phyloP scores from a whole-genome alignment of 2,888 invertebrate species.

The Synergus gifuensis region DNA sequence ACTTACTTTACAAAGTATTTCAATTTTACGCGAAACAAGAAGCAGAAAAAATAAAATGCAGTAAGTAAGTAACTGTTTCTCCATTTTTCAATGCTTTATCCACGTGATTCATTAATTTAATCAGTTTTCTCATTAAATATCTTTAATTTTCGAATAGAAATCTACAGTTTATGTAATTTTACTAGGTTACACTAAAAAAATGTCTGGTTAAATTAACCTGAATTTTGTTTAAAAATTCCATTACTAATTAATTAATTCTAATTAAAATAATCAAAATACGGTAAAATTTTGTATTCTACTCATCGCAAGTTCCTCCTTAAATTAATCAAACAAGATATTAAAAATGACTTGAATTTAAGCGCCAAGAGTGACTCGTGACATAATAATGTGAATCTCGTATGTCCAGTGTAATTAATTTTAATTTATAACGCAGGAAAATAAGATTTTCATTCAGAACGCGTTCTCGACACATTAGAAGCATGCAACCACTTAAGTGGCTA shows the following conservation, averaged over 20 bases:
- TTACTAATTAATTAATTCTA: too few relatives aligned
- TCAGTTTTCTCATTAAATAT: too few relatives aligned
- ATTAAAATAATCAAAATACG: too few relatives aligned
- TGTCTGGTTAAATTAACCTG: too few relatives aligned
- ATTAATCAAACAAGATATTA: neutral
- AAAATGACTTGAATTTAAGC: neutral
- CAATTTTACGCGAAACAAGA: neutral
- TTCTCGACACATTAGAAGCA: constrained; percentile 27
- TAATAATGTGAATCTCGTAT: neutral
- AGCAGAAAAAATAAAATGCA: neutral
- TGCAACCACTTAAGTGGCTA: constrained; percentile 21
- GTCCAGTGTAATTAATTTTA: neutral
- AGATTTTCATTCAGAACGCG: constrained; percentile 26
- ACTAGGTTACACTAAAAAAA: too few relatives aligned
- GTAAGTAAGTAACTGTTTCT: neutral
- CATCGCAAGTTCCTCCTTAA: too few relatives aligned
- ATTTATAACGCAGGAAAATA: constrained; percentile 11
- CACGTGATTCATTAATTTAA: too few relatives aligned
- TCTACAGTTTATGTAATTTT: too few relatives aligned
- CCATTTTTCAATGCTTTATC: too few relatives aligned
- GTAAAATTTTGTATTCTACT: too few relatives aligned
- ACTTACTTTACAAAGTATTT: constrained; percentile 8
- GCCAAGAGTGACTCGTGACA: neutral
- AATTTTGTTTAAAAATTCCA: too few relatives aligned
- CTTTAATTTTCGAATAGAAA: too few relatives aligned